These are phyloP conservation scores for Rhinolophus sinicus DNA, from an alignment of 2,113 vertebrate species.

Conservation along the genomic window DNA sequence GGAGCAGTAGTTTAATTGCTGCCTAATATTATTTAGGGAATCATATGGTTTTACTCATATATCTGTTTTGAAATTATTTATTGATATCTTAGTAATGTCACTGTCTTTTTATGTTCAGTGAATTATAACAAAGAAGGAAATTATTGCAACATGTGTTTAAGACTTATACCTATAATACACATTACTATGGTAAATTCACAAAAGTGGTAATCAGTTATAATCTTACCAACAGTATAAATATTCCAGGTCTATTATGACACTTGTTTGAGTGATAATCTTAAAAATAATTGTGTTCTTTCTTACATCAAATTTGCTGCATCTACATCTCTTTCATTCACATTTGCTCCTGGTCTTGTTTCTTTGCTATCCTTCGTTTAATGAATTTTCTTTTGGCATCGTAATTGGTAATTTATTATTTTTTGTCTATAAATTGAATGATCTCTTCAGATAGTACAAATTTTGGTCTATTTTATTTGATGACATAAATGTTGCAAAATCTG, in stretches of 20 bases:
- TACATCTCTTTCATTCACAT: not conserved
- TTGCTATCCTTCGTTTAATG: not conserved
- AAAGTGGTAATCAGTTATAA: not conserved
- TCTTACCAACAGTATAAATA: not conserved
- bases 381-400: not conserved
- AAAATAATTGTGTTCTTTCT: not conserved
- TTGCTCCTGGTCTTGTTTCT: not conserved
- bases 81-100: not conserved
- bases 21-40: not conserved
- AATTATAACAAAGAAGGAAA: not conserved
- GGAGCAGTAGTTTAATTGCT: not conserved
- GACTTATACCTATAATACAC: not conserved
- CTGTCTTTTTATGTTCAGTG: not conserved
- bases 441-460: not conserved
- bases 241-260: not conserved
- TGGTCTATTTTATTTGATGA: not conserved
- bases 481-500: not conserved
- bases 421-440: not conserved
- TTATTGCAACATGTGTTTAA: not conserved
- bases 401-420: not conserved
- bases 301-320: not conserved
- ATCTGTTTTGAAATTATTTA: conserved; percentile 2
- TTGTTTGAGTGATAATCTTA: not conserved
- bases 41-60: not conserved
- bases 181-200: not conserved